phyloP scores from a whole-genome alignment of 2,888 invertebrate genomes.

The Pardosa pseudoannulata region DNA sequence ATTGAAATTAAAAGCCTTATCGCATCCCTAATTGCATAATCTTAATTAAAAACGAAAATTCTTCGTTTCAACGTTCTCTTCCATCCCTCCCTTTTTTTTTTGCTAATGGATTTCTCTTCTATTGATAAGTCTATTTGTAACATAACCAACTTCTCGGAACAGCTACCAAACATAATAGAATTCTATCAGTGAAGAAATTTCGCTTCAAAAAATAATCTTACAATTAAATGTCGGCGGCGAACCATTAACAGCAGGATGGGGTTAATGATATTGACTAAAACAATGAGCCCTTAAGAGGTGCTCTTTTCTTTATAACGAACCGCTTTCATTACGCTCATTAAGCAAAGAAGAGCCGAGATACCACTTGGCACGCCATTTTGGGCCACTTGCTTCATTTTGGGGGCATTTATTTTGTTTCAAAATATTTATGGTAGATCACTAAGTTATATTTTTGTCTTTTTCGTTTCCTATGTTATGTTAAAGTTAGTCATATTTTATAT shows the following conservation, averaged over 20 bases:
- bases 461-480: no score
- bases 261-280: constrained; percentile 69
- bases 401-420: no score
- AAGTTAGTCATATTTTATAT: no score
- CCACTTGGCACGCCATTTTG: not conserved
- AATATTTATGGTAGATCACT: no score
- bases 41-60: constrained; percentile 2
- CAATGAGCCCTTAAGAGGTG: constrained; percentile 65
- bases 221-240: constrained; percentile 62
- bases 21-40: not conserved
- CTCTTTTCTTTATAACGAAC: constrained; percentile 58
- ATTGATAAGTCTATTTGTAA: constrained; percentile 17
- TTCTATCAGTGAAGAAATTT: constrained; percentile 20
- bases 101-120: not conserved
- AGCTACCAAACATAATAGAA: constrained; percentile 13
- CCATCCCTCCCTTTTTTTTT: not conserved
- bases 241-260: constrained; percentile 58
- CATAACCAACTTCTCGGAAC: constrained; percentile 3
- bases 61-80: not conserved
- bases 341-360: not conserved
- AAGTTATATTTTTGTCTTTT: no score
- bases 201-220: constrained; percentile 33
- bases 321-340: constrained; percentile 45
- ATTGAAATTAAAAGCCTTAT: not conserved
- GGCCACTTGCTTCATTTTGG: no score